A percentile compares a stretch with the other conserved stretches of the same genome.
Conservation (phyloP, 2,888 invertebrate species). For the Parapristionchus giblindavisi region DNA sequence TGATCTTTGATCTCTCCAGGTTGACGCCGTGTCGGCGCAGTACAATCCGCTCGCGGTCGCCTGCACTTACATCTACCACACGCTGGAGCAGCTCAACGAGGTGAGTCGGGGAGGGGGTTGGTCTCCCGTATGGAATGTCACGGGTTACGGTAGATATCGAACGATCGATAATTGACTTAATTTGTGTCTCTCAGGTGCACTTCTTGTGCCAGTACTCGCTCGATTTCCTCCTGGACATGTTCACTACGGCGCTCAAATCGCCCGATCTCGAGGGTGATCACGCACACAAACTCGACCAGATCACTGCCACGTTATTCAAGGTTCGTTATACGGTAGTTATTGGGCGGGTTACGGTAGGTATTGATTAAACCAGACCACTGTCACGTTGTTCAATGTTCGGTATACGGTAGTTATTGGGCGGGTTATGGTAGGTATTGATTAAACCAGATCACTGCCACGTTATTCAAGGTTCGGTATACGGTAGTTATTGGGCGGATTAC, state of each 20-base stretch:
- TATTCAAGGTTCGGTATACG: too few species aligned
- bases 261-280: constrained; percentile 84
- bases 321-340: constrained; percentile 75
- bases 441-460: too few species aligned
- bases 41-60: constrained; percentile 93
- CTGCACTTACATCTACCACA: constrained; percentile 98
- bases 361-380: too few species aligned
- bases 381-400: too few species aligned
- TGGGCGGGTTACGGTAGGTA: neutral
- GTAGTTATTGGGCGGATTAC: too few species aligned
- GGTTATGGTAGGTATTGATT: too few species aligned
- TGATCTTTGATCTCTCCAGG: constrained; percentile 35
- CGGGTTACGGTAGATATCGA: neutral
- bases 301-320: constrained; percentile 91
- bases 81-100: constrained; percentile 92
- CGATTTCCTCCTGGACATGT: constrained; percentile 98
- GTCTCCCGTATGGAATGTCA: neutral
- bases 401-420: too few species aligned
- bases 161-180: neutral
- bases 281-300: constrained; percentile 83
- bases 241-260: constrained; percentile 90
- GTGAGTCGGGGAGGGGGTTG: too few species aligned
- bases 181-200: constrained; percentile 83
- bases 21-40: constrained; percentile 77
- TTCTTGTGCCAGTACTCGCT: constrained; percentile 98